These are phyloP conservation scores for Trachops cirrhosus DNA, from an alignment of 2,797 vertebrate species.

Conservation along the genomic window DNA sequence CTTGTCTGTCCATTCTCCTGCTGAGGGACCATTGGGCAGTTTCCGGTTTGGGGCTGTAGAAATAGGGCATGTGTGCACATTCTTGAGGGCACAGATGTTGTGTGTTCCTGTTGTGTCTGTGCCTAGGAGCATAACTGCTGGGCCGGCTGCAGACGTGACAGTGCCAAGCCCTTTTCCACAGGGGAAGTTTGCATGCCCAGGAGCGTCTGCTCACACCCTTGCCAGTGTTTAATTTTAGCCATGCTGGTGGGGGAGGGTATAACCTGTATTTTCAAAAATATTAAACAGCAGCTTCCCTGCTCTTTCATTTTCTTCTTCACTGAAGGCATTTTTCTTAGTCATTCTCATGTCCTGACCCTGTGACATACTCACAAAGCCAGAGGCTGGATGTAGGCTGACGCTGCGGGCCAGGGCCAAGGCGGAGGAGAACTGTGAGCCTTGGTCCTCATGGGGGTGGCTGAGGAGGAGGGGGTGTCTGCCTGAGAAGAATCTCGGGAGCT, in stretches of 20 bases:
- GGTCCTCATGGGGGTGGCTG: accelerated
- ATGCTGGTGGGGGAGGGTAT: neutral
- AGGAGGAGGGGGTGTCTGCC: accelerated
- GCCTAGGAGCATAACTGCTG: neutral
- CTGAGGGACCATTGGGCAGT: accelerated
- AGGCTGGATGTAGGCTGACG: neutral
- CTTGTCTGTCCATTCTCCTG: accelerated
- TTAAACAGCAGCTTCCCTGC: neutral
- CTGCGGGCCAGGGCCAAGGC: accelerated
- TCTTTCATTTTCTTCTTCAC: neutral
- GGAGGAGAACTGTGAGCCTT: accelerated
- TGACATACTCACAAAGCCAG: neutral
- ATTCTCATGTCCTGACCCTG: neutral
- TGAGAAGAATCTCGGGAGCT: no score
- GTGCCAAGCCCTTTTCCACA: neutral
- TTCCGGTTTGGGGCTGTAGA: neutral
- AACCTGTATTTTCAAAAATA: neutral
- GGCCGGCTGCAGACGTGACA: neutral
- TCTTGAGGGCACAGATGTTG: neutral
- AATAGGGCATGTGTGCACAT: accelerated
- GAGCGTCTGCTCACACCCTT: neutral
- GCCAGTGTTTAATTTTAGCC: neutral
- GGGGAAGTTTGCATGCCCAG: neutral
- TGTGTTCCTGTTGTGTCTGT: neutral
- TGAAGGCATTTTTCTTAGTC: neutral